Base-by-base conservation (phyloP, 2,888 invertebrate species). In the Lasioglossum villosulum region DNA sequence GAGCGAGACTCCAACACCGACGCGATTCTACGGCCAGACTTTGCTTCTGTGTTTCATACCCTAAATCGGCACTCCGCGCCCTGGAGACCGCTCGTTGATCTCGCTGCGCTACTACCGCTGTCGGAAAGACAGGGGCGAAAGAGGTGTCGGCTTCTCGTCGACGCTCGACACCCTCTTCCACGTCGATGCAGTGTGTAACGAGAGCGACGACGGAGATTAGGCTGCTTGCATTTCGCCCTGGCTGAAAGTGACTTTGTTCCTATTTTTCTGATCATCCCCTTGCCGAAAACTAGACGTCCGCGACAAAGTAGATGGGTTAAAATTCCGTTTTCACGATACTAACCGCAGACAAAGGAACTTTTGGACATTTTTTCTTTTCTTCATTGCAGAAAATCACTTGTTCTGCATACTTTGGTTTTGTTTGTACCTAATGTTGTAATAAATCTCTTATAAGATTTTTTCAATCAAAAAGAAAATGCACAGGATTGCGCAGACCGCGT, bases 31-130 rank as follows among this genome's bases (percentile, higher is more conserved):
- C 71, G 48, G 59, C 66, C 83, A 63, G 79, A 78, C 80, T 79
- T 82, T 78, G 63, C 78, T 89, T 90, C 89, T 90, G 92, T 91
- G 91, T 91, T 94, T 94, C 93, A 93, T 93, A 93, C 93, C 93
- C 93, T 92, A 94, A 94, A 87, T 87, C 86, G 86, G 66, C 75
- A 75, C 86, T 75, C 72, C 68, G 78, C 73, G 45, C 59, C 75
- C 68, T 73, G 30, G 78, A 56, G 77, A 75, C 77, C 34, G 66
- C 59, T 27, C 59, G 59, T 27, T 59, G n/a, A 27, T 27, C 34
- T 73, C 59, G 48, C 68, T 37, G 63, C 84, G 37, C n/a, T 66
- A 75, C n/a, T 66, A 75, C 45, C n/a, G 19, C 27, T 16, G 59
- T 68, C 27, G 63, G 75, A 70, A 79, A 70, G 75, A 34, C 73